phyloP scores from a whole-genome alignment of 2,797 vertebrate species.

The Tarsius wallacei region DNA sequence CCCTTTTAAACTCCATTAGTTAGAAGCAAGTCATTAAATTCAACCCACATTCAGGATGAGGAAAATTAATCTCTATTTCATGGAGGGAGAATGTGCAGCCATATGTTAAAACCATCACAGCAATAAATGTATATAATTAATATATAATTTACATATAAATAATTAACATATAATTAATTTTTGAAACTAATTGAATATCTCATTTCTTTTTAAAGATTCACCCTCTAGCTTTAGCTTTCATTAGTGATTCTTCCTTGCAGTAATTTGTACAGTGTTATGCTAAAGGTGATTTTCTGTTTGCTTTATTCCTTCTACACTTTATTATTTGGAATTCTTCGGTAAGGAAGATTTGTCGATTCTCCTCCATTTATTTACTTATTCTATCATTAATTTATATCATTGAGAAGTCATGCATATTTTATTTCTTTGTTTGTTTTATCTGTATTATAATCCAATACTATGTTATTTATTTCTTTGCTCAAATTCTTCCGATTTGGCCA shows the following conservation, averaged over 20 bases:
- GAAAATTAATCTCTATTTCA: neutral
- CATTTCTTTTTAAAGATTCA: conserved; percentile 15
- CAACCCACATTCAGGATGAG: neutral
- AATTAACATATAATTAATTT: neutral
- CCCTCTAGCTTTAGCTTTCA: neutral
- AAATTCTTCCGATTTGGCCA: neutral
- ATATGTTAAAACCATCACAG: neutral
- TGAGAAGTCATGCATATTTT: neutral
- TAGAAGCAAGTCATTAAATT: neutral
- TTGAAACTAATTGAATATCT: neutral
- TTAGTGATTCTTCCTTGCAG: neutral
- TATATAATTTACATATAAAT: neutral
- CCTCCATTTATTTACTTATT: neutral
- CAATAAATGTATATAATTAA: neutral
- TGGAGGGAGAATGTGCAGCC: neutral
- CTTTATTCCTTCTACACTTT: neutral
- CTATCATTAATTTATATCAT: neutral
- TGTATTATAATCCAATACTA: neutral
- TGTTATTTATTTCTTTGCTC: neutral
- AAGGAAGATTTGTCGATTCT: neutral
- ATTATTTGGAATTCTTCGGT: neutral
- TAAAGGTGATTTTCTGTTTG: conserved; percentile 39
- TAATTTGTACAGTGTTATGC: neutral
- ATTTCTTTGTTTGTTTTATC: neutral
- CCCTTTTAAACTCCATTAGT: neutral